Evolutionary conservation across 1,140 invertebrate species (phyloP).

Genomic region (Drosophila melanica): DNA sequence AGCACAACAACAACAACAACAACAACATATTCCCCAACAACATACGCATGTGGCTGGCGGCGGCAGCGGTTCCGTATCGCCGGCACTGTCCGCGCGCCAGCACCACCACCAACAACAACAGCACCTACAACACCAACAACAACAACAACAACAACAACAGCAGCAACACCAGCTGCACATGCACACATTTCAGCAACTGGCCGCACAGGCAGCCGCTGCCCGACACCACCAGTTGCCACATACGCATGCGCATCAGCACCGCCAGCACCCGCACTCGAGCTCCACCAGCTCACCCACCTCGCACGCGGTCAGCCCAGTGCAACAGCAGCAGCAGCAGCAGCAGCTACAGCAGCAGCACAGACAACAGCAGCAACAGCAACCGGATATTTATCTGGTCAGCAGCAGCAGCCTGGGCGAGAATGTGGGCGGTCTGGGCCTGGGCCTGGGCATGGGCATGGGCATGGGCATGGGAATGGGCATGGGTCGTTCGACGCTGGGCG

Average conservation of each 20-base stretch:
- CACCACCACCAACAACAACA: slow-evolving; percentile 65
- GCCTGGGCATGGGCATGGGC: slow-evolving; percentile 61
- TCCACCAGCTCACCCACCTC: slow-evolving; percentile 78
- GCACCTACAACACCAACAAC: slow-evolving; percentile 56
- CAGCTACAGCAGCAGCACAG: slow-evolving; percentile 59
- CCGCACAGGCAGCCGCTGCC: slow-evolving; percentile 74
- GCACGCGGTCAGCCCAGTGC: slow-evolving; percentile 74
- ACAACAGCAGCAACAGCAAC: slow-evolving; percentile 59
- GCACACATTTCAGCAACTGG: slow-evolving; percentile 79
- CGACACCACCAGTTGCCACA: slow-evolving; percentile 59
- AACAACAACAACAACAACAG: slow-evolving; percentile 62
- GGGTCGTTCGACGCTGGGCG: slow-evolving; percentile 60
- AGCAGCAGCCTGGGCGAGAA: slow-evolving; percentile 81
- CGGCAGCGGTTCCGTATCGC: slow-evolving; percentile 75
- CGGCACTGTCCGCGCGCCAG: slow-evolving; percentile 77
- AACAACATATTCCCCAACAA: slow-evolving; percentile 52
- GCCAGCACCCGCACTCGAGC: slow-evolving; percentile 72
- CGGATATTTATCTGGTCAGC: slow-evolving; percentile 83
- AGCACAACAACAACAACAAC: slow-evolving; percentile 45
- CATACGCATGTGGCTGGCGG: slow-evolving; percentile 54
- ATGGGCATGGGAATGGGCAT: slow-evolving; percentile 59
- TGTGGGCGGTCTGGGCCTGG: slow-evolving; percentile 71
- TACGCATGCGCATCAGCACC: slow-evolving; percentile 57
- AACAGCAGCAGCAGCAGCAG: slow-evolving; percentile 66
- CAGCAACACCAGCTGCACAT: slow-evolving; percentile 73